These are phyloP conservation scores for Campoletis sonorensis DNA, from an alignment of 1,140 invertebrate species.

Conservation along the genomic window DNA sequence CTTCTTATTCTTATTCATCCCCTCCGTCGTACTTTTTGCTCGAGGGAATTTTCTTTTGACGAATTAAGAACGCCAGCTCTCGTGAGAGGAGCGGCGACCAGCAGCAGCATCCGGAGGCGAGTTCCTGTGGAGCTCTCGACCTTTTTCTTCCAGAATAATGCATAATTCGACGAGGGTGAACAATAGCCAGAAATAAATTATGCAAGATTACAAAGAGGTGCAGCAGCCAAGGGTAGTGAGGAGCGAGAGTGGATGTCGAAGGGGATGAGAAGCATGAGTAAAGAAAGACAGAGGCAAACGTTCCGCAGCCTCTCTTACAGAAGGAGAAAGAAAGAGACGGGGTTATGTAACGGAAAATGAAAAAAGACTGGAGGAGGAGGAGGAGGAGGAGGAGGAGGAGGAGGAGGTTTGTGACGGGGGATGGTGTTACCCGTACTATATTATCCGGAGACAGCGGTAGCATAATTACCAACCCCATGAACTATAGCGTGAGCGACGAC, in stretches of 20 bases:
- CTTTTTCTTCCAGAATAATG: conserved; percentile 62
- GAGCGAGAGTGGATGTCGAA: conserved; percentile 49
- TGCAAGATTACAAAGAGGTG: conserved; percentile 71
- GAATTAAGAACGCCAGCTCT: conserved; percentile 63
- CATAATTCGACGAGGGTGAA: conserved; percentile 67
- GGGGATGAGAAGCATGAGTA: conserved; percentile 29
- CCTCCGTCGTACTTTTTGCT: not conserved
- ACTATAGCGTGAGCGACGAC: conserved; percentile 15
- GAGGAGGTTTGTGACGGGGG: conserved; percentile 49
- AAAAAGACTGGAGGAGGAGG: conserved; percentile 42
- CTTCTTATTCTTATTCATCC: conserved; percentile 17
- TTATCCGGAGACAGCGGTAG: conserved; percentile 67
- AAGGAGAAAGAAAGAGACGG: conserved; percentile 49
- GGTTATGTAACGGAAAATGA: conserved; percentile 31
- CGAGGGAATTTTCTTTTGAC: conserved; percentile 66
- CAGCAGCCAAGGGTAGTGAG: conserved; percentile 54
- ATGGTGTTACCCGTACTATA: conserved; percentile 62
- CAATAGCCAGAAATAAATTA: conserved; percentile 73
- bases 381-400: conserved; percentile 48
- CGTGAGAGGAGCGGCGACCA: not conserved
- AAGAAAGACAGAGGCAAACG: conserved; percentile 10
- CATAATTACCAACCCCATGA: conserved; percentile 63
- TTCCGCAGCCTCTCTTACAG: not conserved
- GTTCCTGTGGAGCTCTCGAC: conserved; percentile 51
- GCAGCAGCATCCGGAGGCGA: conserved; percentile 27